Base-by-base conservation (phyloP, 2,888 invertebrate species). In the Zygaena filipendulae region DNA sequence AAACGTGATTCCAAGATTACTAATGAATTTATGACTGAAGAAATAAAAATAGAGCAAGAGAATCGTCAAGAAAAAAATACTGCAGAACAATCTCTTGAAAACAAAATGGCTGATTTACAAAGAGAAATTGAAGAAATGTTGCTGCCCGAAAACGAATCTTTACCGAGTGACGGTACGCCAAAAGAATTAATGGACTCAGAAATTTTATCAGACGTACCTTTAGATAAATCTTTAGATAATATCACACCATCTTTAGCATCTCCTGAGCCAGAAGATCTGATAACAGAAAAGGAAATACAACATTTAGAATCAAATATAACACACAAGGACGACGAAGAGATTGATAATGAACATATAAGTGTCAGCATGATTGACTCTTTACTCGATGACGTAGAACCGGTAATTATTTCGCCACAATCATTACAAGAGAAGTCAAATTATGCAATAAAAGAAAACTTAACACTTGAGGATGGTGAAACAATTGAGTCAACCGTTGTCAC, bases 111-210 rank as follows among this genome's bases (percentile, higher is more conserved):
- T 23, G 77, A 74, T 38, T 54, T 79, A 29, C 77, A 75, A 51
- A 58, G 71, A 43, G 79, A 79, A 61, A 79, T 79, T 20, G 79
- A 80, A 39, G 77, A 79, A 57, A 68, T 77, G 68, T 41, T 79
- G 16, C 41, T 67, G 13, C 79, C 79, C 20, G 75, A 75, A 61
- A 75, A 70, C 45, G 74, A 77, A 39, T 72, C 74, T n/a, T 42
- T 53, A 30, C 41, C 42, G n/a, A 69, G 62, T 34, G 71, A 74
- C 23, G 62, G 57, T 12, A 59, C 61, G 11, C 68, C 67, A 8
- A 57, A 54, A 45, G 75, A 70, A 40, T 42, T 68, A 13, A 52
- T 47, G 13, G 63, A 66, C 21, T 52, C 52, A 12, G 59, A 59
- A 33, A 27, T 43, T 14, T 7, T 16, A 6, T 61, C 63, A 3